Conservation (phyloP, 2,797 vertebrate genomes). For the Rhyacichthys aspro region DNA sequence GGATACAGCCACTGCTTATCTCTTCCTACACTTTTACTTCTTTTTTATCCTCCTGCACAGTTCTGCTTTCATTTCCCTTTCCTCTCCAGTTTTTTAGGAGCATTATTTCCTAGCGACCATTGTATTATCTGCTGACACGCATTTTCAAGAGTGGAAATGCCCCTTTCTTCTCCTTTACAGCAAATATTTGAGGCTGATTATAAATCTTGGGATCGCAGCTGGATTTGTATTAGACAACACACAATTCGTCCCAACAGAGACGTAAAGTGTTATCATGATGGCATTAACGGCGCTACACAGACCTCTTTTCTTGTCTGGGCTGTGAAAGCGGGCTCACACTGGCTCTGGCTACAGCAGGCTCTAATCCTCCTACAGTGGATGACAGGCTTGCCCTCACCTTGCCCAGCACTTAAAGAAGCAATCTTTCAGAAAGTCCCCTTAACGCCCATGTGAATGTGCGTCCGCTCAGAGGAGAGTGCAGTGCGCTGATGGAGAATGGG, state of each 20-base stretch:
- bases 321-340: slow-evolving; percentile 49
- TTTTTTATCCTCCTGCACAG: slow-evolving; percentile 79
- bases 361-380: slow-evolving; percentile 79
- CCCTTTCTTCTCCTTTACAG: slow-evolving; percentile 55
- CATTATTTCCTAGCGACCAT: slow-evolving; percentile 75
- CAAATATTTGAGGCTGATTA: slow-evolving; percentile 62
- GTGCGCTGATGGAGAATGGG: slow-evolving; percentile 77
- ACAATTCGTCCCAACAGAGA: slow-evolving; percentile 37
- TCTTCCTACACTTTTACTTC: slow-evolving; percentile 83
- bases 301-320: slow-evolving; percentile 52
- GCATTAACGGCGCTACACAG: slow-evolving; percentile 59
- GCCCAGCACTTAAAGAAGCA: slow-evolving; percentile 86
- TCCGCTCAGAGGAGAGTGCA: slow-evolving; percentile 72
- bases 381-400: slow-evolving; percentile 84
- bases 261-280: slow-evolving; percentile 50
- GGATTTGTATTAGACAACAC: slow-evolving; percentile 5
- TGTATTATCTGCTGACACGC: slow-evolving; percentile 77
- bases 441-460: slow-evolving; percentile 77
- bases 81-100: slow-evolving; percentile 66
- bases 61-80: slow-evolving; percentile 78
- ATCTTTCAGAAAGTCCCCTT: slow-evolving; percentile 85
- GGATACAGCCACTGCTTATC: slow-evolving; percentile 81
- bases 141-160: slow-evolving; percentile 67
- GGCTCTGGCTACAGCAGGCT: slow-evolving; percentile 63
- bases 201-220: slow-evolving; percentile 46